Evolutionary conservation across 2,113 vertebrate genomes (phyloP).

Genomic region (Eubucco bourcierii): DNA sequence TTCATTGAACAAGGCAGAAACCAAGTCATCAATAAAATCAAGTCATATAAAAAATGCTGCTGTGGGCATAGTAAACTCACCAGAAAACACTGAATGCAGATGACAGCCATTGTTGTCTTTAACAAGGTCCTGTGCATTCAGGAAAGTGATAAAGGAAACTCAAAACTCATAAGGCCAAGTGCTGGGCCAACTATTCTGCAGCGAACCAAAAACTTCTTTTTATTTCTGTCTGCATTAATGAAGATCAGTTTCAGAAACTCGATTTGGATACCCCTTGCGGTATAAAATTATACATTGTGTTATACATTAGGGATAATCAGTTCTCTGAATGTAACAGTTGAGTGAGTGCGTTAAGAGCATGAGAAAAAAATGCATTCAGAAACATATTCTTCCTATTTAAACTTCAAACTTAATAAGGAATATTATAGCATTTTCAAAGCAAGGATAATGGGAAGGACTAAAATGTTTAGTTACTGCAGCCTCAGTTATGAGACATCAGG

Average conservation of each 20-base stretch:
- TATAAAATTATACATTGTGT: neutral
- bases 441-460: neutral
- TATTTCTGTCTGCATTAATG: neutral
- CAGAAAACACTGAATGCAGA: neutral
- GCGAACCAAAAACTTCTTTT: neutral
- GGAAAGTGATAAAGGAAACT: neutral
- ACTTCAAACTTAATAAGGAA: neutral
- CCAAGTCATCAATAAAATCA: neutral
- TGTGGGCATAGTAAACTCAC: neutral
- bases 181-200: neutral
- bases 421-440: neutral
- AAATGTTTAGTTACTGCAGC: neutral
- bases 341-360: neutral
- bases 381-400: neutral
- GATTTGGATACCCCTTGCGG: neutral
- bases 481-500: neutral
- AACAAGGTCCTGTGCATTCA: neutral
- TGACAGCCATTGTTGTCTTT: neutral
- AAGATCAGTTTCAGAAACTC: neutral
- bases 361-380: neutral
- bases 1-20: neutral
- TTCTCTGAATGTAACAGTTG: neutral
- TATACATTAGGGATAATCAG: neutral
- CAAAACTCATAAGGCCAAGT: neutral
- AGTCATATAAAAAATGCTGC: neutral